Evolutionary conservation across 2,888 invertebrate species (phyloP).

Genomic region (Chalcis sispes): DNA sequence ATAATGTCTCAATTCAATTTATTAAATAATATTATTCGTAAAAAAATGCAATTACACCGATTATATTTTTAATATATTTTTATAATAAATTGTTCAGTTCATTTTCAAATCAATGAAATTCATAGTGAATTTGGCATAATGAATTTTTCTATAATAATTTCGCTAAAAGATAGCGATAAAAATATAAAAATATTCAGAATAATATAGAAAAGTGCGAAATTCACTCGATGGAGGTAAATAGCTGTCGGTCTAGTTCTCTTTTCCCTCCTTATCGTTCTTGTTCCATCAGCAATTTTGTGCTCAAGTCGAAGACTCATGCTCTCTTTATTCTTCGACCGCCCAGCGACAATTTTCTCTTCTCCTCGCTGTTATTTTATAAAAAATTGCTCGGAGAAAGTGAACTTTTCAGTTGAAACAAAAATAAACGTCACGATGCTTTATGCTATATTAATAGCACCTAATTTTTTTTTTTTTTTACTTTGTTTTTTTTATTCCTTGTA

Average conservation of each 20-base stretch:
- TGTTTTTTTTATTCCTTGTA: no score
- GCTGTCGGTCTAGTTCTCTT: conserved; percentile 25
- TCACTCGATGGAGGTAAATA: conserved; percentile 33
- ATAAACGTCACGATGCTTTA: neutral
- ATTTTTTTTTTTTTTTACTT: no score
- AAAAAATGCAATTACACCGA: no score
- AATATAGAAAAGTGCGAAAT: conserved; percentile 17
- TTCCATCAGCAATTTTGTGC: conserved; percentile 42
- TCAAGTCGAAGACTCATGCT: conserved; percentile 23
- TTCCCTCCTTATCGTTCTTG: conserved; percentile 32
- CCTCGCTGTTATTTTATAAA: conserved; percentile 4
- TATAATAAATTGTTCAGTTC: no score
- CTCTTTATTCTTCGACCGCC: conserved; percentile 4
- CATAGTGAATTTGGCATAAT: no score
- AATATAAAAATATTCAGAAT: conserved; percentile 4
- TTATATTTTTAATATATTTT: no score
- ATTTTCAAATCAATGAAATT: no score
- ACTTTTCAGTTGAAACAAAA: conserved; percentile 13
- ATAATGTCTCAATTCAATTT: no score
- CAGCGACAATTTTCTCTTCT: neutral
- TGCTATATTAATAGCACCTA: no score
- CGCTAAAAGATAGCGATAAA: neutral
- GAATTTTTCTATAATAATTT: no score
- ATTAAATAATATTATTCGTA: no score
- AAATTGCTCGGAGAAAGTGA: conserved; percentile 18